These are phyloP conservation scores for Chrysodeixis includens DNA, from an alignment of 2,888 invertebrate species.

Conservation along the genomic window DNA sequence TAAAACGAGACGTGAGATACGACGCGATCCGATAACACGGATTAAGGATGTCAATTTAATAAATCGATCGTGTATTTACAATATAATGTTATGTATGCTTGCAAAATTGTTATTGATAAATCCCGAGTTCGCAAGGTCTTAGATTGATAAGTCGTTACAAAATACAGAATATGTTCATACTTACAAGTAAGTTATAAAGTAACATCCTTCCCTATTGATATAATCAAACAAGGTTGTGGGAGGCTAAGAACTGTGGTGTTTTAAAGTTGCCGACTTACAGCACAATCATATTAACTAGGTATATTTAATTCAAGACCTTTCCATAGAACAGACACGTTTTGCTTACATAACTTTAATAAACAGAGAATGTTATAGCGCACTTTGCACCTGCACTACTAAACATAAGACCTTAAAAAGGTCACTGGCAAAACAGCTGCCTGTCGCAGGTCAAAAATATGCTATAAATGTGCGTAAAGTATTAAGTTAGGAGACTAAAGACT, in stretches of 20 bases:
- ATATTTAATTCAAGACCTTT: not conserved
- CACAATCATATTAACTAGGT: not conserved
- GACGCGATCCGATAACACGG: constrained; percentile 61
- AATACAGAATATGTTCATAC: constrained; percentile 1
- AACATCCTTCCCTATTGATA: not conserved
- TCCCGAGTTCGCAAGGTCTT: constrained; percentile 14
- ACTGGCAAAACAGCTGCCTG: constrained; percentile 2
- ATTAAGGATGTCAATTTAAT: constrained; percentile 54
- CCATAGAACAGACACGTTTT: not conserved
- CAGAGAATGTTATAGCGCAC: not conserved
- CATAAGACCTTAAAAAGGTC: not conserved
- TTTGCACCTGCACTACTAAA: not conserved
- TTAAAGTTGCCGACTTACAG: not conserved
- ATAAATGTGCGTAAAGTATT: not conserved
- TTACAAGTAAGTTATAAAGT: not conserved
- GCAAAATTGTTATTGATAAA: constrained; percentile 27
- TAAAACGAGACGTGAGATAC: constrained; percentile 65
- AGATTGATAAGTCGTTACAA: constrained; percentile 35
- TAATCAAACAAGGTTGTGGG: not conserved
- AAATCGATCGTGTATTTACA: constrained; percentile 25
- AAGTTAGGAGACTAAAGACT: too few relatives aligned
- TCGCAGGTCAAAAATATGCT: not conserved
- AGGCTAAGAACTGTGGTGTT: not conserved
- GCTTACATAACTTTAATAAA: not conserved
- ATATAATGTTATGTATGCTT: constrained; percentile 21